phyloP scores from a whole-genome alignment of 2,888 invertebrate genomes.

The Brachyptera risi region DNA sequence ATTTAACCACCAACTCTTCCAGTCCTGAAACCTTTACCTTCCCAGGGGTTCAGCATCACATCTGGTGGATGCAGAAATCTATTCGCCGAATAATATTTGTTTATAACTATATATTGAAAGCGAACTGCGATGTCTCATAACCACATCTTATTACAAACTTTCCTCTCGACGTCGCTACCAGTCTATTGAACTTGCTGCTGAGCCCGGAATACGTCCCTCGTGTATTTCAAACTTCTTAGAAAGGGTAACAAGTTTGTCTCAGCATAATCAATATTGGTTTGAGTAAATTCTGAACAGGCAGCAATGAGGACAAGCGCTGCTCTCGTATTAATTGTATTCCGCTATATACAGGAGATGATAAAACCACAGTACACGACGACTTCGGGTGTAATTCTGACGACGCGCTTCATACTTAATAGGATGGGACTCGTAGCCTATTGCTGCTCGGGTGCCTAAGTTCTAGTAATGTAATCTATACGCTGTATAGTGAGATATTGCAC shows the following conservation, averaged over 20 bases:
- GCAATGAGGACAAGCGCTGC: background rate
- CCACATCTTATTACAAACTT: background rate
- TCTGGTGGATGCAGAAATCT: too few relatives aligned
- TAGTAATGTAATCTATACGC: background rate
- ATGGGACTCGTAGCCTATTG: background rate
- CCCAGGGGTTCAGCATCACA: too few relatives aligned
- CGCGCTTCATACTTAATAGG: too few relatives aligned
- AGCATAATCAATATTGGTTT: conserved; percentile 24
- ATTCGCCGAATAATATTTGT: conserved; percentile 4
- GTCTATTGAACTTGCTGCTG: background rate
- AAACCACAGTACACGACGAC: background rate
- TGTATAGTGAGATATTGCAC: background rate
- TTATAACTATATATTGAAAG: background rate
- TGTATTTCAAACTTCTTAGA: conserved; percentile 1
- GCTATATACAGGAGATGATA: background rate
- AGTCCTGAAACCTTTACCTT: too few relatives aligned
- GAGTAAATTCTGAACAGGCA: conserved; percentile 15
- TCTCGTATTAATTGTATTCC: background rate
- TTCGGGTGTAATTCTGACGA: background rate
- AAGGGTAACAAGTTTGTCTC: background rate
- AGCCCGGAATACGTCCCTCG: background rate
- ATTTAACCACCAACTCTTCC: too few relatives aligned
- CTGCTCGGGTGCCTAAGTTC: background rate
- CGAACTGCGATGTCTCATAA: background rate
- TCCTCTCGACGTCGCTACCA: background rate